A percentile compares a stretch with the other conserved stretches of the same genome.
These are phyloP conservation scores for Elaphurus davidianus DNA, from an alignment of 2,113 vertebrate genomes.

Conservation along the genomic window DNA sequence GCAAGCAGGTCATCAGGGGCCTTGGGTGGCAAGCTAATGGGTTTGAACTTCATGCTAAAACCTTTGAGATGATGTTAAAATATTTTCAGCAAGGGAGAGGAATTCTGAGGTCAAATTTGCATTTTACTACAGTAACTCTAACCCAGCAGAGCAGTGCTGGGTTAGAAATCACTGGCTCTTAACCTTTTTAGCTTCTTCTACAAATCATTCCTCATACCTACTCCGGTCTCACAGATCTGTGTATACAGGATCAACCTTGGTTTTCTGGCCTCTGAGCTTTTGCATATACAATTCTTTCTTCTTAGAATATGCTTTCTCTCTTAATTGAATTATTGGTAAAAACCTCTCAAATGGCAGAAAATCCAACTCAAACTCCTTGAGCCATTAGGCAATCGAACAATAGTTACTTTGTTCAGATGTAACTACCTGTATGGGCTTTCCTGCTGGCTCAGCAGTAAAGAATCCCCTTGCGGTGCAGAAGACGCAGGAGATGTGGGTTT, in stretches of 20 bases:
- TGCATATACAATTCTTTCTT: neutral
- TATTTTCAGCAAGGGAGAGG: constrained; percentile 30
- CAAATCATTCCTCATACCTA: neutral
- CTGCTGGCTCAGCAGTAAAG: neutral
- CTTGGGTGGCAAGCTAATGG: constrained; percentile 32
- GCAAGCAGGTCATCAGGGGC: neutral
- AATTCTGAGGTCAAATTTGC: constrained; percentile 33
- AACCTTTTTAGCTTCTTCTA: neutral
- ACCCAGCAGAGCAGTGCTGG: neutral
- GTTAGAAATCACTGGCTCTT: neutral
- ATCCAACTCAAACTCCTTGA: neutral
- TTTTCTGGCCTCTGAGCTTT: neutral
- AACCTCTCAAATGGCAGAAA: neutral
- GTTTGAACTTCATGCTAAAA: constrained; percentile 55
- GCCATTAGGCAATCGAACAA: neutral
- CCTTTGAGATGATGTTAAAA: constrained; percentile 28
- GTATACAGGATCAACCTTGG: neutral
- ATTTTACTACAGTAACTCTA: constrained; percentile 29
- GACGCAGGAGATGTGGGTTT: neutral
- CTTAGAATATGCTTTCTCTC: neutral
- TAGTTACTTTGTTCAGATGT: neutral
- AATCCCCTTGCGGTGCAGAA: neutral
- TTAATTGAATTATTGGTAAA: neutral
- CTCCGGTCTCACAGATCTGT: neutral
- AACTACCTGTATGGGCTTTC: neutral